Percentiles rank a stretch among this genome's conserved stretches.
phyloP scores from a whole-genome alignment of 2,113 vertebrate genomes.

The Probosciger aterrimus region DNA sequence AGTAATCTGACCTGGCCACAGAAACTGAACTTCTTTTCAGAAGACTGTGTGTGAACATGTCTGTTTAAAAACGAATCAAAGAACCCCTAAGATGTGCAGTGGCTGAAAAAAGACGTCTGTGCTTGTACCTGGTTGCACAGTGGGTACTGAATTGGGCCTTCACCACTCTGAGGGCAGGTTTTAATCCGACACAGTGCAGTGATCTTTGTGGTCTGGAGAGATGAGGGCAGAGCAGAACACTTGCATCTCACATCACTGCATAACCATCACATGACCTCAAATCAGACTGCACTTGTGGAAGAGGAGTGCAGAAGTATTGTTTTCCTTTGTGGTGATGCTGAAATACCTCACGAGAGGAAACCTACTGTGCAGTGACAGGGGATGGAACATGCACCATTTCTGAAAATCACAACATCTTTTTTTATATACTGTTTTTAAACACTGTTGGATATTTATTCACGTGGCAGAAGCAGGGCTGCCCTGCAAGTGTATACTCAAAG shows the following conservation, averaged over 20 bases:
- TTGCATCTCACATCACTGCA: fast-evolving
- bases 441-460: not conserved
- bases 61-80: not conserved
- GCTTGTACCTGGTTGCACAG: not conserved
- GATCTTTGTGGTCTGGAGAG: not conserved
- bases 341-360: not conserved
- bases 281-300: not conserved
- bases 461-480: not conserved
- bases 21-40: not conserved
- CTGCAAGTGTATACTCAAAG: not conserved
- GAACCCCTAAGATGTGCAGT: not conserved
- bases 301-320: not conserved
- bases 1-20: not conserved
- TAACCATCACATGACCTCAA: fast-evolving
- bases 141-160: not conserved
- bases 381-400: not conserved
- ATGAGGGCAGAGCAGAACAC: not conserved
- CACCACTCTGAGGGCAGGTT: fast-evolving
- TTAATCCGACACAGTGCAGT: fast-evolving
- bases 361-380: not conserved
- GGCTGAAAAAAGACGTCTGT: not conserved
- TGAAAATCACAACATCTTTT: fast-evolving
- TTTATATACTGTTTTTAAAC: not conserved
- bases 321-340: not conserved
- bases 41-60: not conserved